Percentiles rank a stretch among this genome's conserved stretches.
These are phyloP conservation scores for Synergus japonicus DNA, from an alignment of 2,888 invertebrate species.

Conservation along the genomic window DNA sequence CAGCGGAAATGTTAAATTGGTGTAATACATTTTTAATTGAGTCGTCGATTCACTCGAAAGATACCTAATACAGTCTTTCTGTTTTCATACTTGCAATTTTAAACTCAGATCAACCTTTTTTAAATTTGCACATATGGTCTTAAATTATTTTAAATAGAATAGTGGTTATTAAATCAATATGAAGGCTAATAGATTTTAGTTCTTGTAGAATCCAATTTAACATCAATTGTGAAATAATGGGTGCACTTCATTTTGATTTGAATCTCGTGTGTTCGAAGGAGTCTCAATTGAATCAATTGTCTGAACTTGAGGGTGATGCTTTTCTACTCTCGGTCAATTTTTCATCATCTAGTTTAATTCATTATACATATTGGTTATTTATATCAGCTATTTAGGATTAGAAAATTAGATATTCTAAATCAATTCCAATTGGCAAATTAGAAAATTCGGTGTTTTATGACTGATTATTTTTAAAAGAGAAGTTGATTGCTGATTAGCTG, in stretches of 20 bases:
- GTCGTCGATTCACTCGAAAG: not conserved
- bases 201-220: not conserved
- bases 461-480: not conserved
- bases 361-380: not conserved
- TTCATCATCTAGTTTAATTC: not conserved
- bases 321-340: constrained; percentile 4
- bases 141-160: not conserved
- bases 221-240: not conserved
- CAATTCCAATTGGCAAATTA: not conserved
- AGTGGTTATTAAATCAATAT: not conserved
- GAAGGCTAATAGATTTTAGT: not conserved
- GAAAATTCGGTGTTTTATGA: not conserved
- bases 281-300: constrained; percentile 34
- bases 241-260: constrained; percentile 21
- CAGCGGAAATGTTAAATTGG: constrained; percentile 17
- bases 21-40: constrained; percentile 11
- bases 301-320: constrained; percentile 20
- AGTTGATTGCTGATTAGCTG: not conserved
- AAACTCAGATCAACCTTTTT: not conserved
- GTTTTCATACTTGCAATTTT: not conserved
- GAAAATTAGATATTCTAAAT: not conserved
- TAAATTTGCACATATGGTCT: too few relatives aligned
- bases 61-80: not conserved
- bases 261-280: constrained; percentile 6
- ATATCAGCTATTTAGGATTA: not conserved